Base-by-base conservation (phyloP, 2,797 vertebrate species). In the Gymnopithys bicolor region DNA sequence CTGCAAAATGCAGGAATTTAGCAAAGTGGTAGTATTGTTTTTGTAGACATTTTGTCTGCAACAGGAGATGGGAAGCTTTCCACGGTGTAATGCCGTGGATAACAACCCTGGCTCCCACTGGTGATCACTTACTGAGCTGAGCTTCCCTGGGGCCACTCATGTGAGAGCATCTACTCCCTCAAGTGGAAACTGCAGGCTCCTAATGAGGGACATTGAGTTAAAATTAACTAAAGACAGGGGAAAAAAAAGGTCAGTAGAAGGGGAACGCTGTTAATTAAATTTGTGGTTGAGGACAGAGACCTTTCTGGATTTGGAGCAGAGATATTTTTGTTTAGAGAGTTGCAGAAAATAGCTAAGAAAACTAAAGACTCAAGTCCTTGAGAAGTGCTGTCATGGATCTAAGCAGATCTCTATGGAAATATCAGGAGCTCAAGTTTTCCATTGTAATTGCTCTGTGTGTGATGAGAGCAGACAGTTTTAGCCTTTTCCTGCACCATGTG, bases 1-100 rank as follows among this genome's bases (percentile, higher is more conserved):
- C 79, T 95, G 95, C 84, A 89, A 76, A 86, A 90, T 0, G 4
- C 66, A 94, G 79, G 91, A 88, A 95, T 94, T 96, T 28, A 60
- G 89, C 67, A 93, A 70, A 95, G 87, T 1, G 16, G 83, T 2
- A 46, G 80, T 67, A 94, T 59, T 91, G 91, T 70, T 93, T 88
- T 51, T 92, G 89, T 90, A 91, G 95, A 93, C 91, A 60, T 88
- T 94, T 97, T 77, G 91, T 84, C 94, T 95, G 88, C 90, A 88
- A 84, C 7, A 28, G 83, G 85, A 94, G 91, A 91, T 78, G 5
- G 63, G 89, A 94, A 88, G 93, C 77, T 70, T 84, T 82, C 80
- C 95, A 84, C 2, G 3, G 70, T 67, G 84, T 81, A 92, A 94
- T 52, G 64, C n/a, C 0, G 0, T 6, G 55, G 17, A 53, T 19